Evolutionary conservation across 2,888 invertebrate genomes (phyloP), one percentile per base, ranked within the genome.

Genomic region (Parthenolecanium corni): DNA sequence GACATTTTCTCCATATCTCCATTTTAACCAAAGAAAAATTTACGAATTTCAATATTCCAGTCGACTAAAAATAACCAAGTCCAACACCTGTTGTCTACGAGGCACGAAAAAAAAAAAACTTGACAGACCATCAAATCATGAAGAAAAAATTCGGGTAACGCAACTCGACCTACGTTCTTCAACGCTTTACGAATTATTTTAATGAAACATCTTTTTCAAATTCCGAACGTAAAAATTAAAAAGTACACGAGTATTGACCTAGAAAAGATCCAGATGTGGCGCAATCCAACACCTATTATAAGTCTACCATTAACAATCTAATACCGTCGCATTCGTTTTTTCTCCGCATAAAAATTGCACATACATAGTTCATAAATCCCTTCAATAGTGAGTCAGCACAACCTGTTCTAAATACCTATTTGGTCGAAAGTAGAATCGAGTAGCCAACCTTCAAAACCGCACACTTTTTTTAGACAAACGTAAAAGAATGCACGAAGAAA

Each of bases 371-470:
- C 51, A 36, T 61, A 61, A 51, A 61, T 61, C 61, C 58, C 58
- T 58, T 61, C 21, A 38, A 36, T 52, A 52, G 16, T 38, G 46
- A 20, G 31, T 31, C 31, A 31, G 31, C 31, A 49, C 51, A 61
- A 61, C 61, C 51, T 61, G 61, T 61, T 61, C 61, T 40, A 61
- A 61, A 61, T 61, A 61, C 49, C 61, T 49, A 61, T 20, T 61
- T 61, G 49, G 61, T 61, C 51, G 49, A 49, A 47, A 49, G 52
- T 52, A 52, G 24, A 14, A 23, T 49, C 16, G 40, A 51, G 61
- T 61, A 49, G 61, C 61, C 61, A 61, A 61, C 61, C 61, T 61
- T 61, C 61, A 38, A 46, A 58, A 31, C 21, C 31, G 49, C 21
- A 47, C 58, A 57, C 20, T 47, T 18, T 46, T 21, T 58, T 38